Evolutionary conservation across 2,797 vertebrate genomes (phyloP).

Genomic region (Myotis findleyi): DNA sequence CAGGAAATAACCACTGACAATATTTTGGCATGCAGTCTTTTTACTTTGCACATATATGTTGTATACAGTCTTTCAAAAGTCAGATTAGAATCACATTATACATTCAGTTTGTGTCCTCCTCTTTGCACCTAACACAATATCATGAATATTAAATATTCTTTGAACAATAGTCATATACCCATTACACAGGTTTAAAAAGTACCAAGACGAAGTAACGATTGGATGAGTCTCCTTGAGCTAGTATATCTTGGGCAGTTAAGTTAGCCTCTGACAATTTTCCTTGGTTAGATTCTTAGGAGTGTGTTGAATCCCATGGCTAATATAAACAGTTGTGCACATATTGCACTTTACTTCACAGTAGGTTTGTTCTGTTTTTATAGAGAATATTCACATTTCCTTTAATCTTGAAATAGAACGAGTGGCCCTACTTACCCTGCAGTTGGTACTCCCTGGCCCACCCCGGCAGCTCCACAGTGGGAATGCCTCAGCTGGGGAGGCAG

Average conservation of each 20-base stretch:
- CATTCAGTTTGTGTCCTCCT: background rate
- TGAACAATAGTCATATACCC: background rate
- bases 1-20: constrained; percentile 3
- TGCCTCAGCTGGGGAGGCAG: background rate
- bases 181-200: background rate
- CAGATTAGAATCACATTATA: background rate
- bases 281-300: background rate
- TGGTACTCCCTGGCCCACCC: background rate
- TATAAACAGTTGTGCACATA: background rate
- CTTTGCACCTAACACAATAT: background rate
- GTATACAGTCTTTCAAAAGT: background rate
- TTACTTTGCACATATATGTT: background rate
- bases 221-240: background rate
- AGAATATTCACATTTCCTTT: constrained; percentile 4
- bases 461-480: rapidly evolving
- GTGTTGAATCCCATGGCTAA: background rate
- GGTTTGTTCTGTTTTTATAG: background rate
- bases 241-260: background rate
- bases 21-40: background rate
- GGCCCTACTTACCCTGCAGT: background rate
- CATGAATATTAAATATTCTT: background rate
- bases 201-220: background rate
- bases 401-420: constrained; percentile 13
- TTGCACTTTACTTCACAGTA: background rate
- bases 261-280: constrained; percentile 4